Evolutionary conservation across 2,888 invertebrate genomes (phyloP), one percentile per base, ranked within the genome.

Genomic region (Iselma pallidipennis): DNA sequence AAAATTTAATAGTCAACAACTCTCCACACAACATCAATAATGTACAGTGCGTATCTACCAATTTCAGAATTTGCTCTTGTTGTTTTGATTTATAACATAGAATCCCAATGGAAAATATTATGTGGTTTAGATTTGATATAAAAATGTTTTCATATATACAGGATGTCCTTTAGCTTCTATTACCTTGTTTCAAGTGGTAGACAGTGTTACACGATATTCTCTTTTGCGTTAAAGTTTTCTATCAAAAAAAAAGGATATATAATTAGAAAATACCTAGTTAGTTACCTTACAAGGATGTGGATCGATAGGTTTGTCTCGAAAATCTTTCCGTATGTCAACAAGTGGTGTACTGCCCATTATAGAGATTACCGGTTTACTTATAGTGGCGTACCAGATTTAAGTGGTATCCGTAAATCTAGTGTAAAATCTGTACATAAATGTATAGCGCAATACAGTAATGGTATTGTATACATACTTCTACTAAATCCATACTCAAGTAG

Each of bases 261-360:
- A n/a, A n/a, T n/a, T n/a, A n/a, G n/a, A n/a, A n/a, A n/a, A n/a
- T n/a, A n/a, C n/a, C n/a, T n/a, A n/a, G n/a, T n/a, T n/a, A n/a
- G n/a, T n/a, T n/a, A n/a, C n/a, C n/a, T 45, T 45, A 21, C 12
- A 45, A 45, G 9, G 21, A 21, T 21, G 4, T 9, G 16, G 9
- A 45, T 9, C 48, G 16, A 9, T 42, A 16, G 7, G 33, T 10
- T 12, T 21, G 25, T 26, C 16, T 12, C n/a, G 12, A n/a, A 23
- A 31, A 19, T 52, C 52, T 52, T 28, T 52, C 12, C 10, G 7
- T 31, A 31, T 9, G 52, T 31, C 52, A 52, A 52, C 52, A 52
- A 52, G 52, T 52, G 16, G 52, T 14, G 9, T 29, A 21, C 29
- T 29, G 52, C 12, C 52, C 31, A 29, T 52, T 52, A 52, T 29